Base-by-base conservation (phyloP, 2,113 vertebrate species). In the Aleadryas rufinucha region DNA sequence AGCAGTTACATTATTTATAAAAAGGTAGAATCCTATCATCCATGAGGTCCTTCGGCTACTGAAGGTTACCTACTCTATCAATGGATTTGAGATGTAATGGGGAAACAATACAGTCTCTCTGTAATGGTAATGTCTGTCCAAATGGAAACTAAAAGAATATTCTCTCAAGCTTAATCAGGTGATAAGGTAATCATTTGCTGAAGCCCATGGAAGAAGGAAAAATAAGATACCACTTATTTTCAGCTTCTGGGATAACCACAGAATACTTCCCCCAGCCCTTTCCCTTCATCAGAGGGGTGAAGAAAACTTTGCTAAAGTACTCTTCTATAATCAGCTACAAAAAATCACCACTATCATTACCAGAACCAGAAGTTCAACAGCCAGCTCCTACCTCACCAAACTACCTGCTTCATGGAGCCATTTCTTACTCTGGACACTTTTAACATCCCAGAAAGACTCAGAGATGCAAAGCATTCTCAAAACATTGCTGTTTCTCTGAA, bases 351-450 rank as follows among this genome's bases (percentile, higher is more conserved):
- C 11, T 74, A 27, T 7, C 70, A 49, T 20, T 24, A 77, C 13
- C n/a, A 33, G 65, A 85, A 54, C 16, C 33, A 77, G 33, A 64
- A 53, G 7, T 37, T 50, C 28, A 70, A 45, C 35, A 76, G 37
- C 16, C 64, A 77, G 1, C 22, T 87, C 47, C 18, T 24, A 33
- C 26, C 42, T 50, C 35, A 35, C 3, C 42, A 59, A 83, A 50
- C 0, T 1, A 57, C 3, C 3, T 26, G 44, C 37, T 76, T 61
- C 21, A 52, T 0, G 5, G 15, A 79, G 33, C 8, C 30, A 6
- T 45, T 74, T 39, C n/a, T 42, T 18, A 33, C 10, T 18, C 49
- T 23, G 7, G 21, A 57, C 12, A 45, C 21, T 39, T 31, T 3
- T 3, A 24, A 61, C 9, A 64, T 44, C 24, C 17, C 11, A 18